phyloP scores from a whole-genome alignment of 2,888 invertebrate genomes.

The Macrophya annulata region DNA sequence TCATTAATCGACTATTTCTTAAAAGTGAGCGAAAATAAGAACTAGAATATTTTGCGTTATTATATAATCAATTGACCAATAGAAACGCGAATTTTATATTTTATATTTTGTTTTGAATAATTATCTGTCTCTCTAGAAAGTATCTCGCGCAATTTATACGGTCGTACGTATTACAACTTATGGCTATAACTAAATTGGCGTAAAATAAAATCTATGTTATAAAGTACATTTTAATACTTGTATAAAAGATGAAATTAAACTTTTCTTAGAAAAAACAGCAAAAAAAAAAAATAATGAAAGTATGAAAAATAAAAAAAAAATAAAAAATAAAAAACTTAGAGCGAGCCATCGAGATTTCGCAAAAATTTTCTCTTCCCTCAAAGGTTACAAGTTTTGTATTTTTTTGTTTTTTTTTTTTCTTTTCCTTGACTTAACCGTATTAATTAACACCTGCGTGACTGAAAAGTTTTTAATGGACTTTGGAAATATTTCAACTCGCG shows the following conservation, averaged over 20 bases:
- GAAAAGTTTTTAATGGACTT: constrained; percentile 38
- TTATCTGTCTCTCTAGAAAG: not conserved
- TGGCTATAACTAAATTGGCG: no score
- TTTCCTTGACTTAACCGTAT: constrained; percentile 23
- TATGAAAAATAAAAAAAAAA: not conserved
- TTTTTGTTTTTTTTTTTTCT: not conserved
- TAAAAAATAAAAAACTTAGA: not conserved
- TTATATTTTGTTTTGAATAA: not conserved
- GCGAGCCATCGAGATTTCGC: not conserved
- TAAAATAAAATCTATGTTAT: no score
- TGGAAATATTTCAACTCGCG: constrained; percentile 25
- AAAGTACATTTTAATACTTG: no score
- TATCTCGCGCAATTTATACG: no score
- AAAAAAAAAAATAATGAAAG: not conserved
- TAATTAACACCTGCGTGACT: constrained; percentile 35
- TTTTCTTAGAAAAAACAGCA: no score
- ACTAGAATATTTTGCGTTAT: no score
- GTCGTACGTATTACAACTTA: no score
- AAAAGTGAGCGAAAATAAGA: not conserved
- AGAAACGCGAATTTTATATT: not conserved
- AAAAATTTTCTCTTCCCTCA: not conserved
- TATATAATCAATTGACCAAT: not conserved
- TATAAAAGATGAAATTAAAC: no score
- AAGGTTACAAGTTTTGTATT: not conserved
- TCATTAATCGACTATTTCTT: not conserved